Conservation (phyloP, 2,113 vertebrate species). For the Rhombomys opimus region DNA sequence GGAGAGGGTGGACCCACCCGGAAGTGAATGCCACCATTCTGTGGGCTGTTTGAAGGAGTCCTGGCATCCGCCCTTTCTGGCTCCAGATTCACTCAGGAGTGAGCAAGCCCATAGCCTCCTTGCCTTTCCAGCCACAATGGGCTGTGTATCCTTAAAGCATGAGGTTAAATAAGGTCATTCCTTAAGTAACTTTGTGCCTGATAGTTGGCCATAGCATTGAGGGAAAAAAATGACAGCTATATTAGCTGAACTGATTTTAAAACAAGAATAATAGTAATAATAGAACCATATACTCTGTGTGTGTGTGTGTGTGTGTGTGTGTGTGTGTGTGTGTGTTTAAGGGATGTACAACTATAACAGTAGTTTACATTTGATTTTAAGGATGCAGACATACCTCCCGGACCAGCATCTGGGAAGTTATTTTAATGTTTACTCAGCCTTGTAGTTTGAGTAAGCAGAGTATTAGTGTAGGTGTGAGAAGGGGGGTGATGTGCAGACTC, state of each 20-base stretch:
- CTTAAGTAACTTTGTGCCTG: neutral
- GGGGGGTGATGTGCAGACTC: neutral
- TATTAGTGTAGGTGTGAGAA: neutral
- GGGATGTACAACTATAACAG: neutral
- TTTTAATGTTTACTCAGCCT: neutral
- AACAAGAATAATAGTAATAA: neutral
- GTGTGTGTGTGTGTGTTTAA: neutral
- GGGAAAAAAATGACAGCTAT: no score
- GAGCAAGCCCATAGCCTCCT: neutral
- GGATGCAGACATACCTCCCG: neutral
- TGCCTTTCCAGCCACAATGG: neutral
- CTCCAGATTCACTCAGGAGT: neutral
- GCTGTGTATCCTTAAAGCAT: no score
- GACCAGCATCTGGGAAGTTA: slow-evolving; percentile 15
- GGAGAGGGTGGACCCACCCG: neutral
- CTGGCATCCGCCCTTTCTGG: neutral
- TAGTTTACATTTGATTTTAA: slow-evolving; percentile 5
- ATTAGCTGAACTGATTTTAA: neutral
- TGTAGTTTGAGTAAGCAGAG: neutral
- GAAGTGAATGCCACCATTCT: neutral
- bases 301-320: no score
- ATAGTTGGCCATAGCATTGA: neutral
- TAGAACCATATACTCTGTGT: neutral
- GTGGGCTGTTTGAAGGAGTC: neutral
- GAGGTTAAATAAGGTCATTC: neutral